Conservation (phyloP, 2,888 invertebrate species). For the Agonopterix subpropinquella region DNA sequence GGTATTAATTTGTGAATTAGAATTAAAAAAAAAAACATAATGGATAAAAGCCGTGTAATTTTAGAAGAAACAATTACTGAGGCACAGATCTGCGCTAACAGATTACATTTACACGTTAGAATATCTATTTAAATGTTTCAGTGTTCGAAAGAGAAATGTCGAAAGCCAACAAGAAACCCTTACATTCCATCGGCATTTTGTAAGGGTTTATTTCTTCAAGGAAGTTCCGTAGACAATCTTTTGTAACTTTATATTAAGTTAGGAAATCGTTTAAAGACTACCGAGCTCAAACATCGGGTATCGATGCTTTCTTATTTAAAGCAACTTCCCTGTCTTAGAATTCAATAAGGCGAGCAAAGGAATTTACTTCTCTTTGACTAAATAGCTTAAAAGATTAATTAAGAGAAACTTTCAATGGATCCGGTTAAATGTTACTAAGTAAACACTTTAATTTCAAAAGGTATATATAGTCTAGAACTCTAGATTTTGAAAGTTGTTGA, state of each 20-base stretch:
- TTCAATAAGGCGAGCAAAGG: slow-evolving; percentile 66
- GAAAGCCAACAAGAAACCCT: too few relatives aligned
- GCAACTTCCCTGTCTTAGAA: slow-evolving; percentile 62
- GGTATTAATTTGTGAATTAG: too few relatives aligned
- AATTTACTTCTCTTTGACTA: slow-evolving; percentile 68
- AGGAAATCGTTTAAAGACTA: slow-evolving; percentile 55
- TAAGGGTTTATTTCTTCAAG: neutral
- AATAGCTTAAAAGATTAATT: slow-evolving; percentile 69
- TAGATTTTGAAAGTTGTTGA: slow-evolving; percentile 12
- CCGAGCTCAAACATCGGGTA: slow-evolving; percentile 50
- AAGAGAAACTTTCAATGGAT: slow-evolving; percentile 52
- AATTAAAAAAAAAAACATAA: too few relatives aligned
- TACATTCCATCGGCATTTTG: neutral
- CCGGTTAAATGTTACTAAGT: slow-evolving; percentile 43
- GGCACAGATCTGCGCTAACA: too few relatives aligned
- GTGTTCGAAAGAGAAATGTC: too few relatives aligned
- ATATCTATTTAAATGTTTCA: too few relatives aligned
- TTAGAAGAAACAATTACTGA: too few relatives aligned
- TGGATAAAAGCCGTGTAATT: too few relatives aligned
- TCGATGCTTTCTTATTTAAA: slow-evolving; percentile 67
- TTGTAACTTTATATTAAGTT: slow-evolving; percentile 60
- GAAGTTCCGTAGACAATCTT: slow-evolving; percentile 34
- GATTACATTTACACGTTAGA: too few relatives aligned
- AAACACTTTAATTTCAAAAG: slow-evolving; percentile 40
- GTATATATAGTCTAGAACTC: slow-evolving; percentile 24